A percentile compares a stretch with the other conserved stretches of the same genome.
Conservation (phyloP, 1,140 invertebrate genomes). For the Polypedilum vanderplanki region DNA sequence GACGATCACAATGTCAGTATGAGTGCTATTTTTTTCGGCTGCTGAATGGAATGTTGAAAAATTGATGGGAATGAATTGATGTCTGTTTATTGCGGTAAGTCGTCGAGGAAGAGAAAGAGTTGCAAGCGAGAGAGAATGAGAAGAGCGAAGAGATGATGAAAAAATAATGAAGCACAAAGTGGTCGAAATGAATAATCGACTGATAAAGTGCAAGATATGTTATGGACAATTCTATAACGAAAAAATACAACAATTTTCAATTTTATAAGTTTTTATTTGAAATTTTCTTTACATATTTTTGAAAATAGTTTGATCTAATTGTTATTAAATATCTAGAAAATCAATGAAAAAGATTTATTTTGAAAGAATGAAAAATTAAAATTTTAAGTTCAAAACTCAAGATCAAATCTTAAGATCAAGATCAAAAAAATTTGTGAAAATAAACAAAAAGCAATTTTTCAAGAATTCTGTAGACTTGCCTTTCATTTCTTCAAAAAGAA, state of each 20-base stretch:
- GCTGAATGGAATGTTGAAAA: conserved; percentile 17
- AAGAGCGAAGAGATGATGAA: not conserved
- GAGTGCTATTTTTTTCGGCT: conserved; percentile 12
- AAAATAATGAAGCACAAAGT: not conserved
- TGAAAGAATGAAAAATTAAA: too few species aligned
- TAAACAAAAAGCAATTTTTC: not conserved
- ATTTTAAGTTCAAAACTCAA: too few species aligned
- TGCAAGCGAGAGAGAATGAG: not conserved
- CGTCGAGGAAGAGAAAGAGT: too few species aligned
- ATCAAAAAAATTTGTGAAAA: too few species aligned
- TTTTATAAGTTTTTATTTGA: too few species aligned
- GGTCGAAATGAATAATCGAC: not conserved
- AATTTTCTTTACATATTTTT: too few species aligned
- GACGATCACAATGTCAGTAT: conserved; percentile 11
- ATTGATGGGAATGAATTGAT: conserved; percentile 9
- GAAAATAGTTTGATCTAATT: too few species aligned
- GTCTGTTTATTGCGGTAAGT: not conserved
- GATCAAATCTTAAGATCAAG: too few species aligned
- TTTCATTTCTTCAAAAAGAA: not conserved
- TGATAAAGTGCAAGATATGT: conserved; percentile 1
- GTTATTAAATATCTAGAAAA: too few species aligned
- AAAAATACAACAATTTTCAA: too few species aligned
- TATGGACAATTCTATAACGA: too few species aligned
- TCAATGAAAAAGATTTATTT: too few species aligned
- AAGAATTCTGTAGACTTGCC: not conserved